Evolutionary conservation across 2,113 vertebrate species (phyloP).

Genomic region (Mesembrinibis cayennensis): DNA sequence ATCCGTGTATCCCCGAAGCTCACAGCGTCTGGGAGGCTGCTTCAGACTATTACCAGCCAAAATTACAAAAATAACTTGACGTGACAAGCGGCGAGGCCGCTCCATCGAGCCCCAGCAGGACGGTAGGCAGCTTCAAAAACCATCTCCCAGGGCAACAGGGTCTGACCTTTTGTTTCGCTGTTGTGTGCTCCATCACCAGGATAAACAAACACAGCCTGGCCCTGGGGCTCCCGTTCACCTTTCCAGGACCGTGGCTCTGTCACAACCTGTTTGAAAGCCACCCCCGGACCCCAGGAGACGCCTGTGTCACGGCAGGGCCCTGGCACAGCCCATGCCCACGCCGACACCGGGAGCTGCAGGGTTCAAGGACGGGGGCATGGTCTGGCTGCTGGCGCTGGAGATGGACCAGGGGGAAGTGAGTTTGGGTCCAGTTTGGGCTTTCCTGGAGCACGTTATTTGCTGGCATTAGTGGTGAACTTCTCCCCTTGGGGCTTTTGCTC

Average conservation of each 20-base stretch:
- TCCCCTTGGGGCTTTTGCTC: background rate
- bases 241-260: slow-evolving; percentile 54
- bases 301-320: background rate
- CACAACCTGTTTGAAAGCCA: slow-evolving; percentile 49
- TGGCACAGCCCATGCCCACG: background rate
- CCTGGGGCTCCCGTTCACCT: slow-evolving; percentile 64
- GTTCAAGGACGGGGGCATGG: background rate
- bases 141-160: slow-evolving; percentile 67
- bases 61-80: slow-evolving; percentile 23
- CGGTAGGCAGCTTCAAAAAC: slow-evolving; percentile 34
- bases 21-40: background rate
- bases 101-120: slow-evolving; percentile 35
- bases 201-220: slow-evolving; percentile 58
- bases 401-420: background rate
- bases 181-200: slow-evolving; percentile 39
- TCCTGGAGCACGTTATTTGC: background rate
- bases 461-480: background rate
- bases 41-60: background rate
- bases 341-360: background rate
- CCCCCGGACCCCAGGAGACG: background rate
- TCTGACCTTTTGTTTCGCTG: slow-evolving; percentile 64
- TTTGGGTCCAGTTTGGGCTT: background rate
- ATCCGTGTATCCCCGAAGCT: background rate
- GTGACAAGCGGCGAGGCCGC: background rate
- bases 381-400: background rate